Evolutionary conservation across 2,888 invertebrate species (phyloP), one percentile per base, ranked within the genome.

Genomic region (Escarpia spicata): DNA sequence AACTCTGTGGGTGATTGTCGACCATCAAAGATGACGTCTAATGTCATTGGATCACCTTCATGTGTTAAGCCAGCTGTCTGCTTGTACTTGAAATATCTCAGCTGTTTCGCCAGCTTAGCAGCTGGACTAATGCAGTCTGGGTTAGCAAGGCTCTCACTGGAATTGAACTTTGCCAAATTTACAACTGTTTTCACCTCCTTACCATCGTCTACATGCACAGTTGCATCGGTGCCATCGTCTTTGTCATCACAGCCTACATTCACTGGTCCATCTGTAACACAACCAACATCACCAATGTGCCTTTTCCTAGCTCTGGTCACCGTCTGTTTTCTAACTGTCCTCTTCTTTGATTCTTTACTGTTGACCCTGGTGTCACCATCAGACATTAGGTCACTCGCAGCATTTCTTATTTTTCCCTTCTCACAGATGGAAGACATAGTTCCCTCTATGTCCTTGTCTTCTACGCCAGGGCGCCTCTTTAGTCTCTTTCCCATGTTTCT

Each of bases 31-130:
- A 75, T n/a, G 75, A 75, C 75, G 75, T 26, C 26, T n/a, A n/a
- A 75, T 26, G 75, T 52, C 52, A 12, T 12, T 52, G 52, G 12
- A 52, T 12, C 52, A 12, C 0, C 52, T 12, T 52, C 52, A 52
- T 12, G 52, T 52, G 4, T 12, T 52, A 52, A 52, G 52, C 52
- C 75, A 75, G 26, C 26, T 75, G 75, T 26, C 26, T 75, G 19
- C 6, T 75, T 75, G 19, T 19, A n/a, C 75, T 75, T 75, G 75
- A 75, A 75, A 75, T 26, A 75, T 75, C 75, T 75, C 75, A 75
- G n/a, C 75, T 75, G 75, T 75, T 75, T 75, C 19, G 75, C 75
- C 75, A 75, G 75, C n/a, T 75, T 75, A 75, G 75, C 75, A 75
- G 75, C 75, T n/a, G 75, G 75, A n/a, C 75, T 75, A 75, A 75